Evolutionary conservation across 2,113 vertebrate species (phyloP).

Genomic region (Gopherus flavomarginatus): DNA sequence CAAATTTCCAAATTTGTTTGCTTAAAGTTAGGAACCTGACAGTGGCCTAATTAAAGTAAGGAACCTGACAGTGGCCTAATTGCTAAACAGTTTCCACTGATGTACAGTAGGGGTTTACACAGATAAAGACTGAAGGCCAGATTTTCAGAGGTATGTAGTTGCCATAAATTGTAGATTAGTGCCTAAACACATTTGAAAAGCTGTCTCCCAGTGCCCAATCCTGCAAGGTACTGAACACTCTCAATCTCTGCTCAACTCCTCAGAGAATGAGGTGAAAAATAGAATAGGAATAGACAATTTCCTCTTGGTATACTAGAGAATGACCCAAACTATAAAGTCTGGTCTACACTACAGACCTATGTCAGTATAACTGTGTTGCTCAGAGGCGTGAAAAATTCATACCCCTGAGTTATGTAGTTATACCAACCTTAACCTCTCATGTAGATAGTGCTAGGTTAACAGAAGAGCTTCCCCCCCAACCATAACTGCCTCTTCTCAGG

Average conservation of each 20-base stretch:
- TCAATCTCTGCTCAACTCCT: background rate
- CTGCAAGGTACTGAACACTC: background rate
- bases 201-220: background rate
- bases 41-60: background rate
- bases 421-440: background rate
- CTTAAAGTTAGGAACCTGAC: background rate
- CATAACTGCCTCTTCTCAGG: background rate
- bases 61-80: background rate
- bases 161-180: background rate
- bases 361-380: background rate
- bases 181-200: background rate
- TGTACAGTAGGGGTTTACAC: background rate
- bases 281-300: background rate
- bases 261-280: background rate
- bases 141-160: background rate
- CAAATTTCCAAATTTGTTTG: background rate
- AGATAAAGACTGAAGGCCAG: background rate
- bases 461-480: background rate
- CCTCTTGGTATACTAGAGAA: background rate
- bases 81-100: background rate
- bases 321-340: background rate
- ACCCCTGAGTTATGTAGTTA: background rate
- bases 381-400: background rate
- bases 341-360: background rate
- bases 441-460: background rate